Evolutionary conservation across 2,113 vertebrate genomes (phyloP).

Genomic region (Periophthalmus modestus): DNA sequence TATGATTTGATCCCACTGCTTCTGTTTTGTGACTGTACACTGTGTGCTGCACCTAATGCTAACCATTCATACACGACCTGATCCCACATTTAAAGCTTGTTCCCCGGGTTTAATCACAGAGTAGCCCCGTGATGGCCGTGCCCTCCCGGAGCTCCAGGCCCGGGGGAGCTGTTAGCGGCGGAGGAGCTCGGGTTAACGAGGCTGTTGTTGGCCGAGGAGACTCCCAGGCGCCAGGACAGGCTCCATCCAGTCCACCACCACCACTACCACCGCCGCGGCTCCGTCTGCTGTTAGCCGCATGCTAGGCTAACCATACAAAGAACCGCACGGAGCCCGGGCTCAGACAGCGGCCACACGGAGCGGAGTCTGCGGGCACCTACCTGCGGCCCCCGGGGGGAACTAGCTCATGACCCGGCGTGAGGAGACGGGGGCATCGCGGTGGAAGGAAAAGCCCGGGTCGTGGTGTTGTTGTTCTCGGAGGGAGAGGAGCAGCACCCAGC

Average conservation of each 20-base stretch:
- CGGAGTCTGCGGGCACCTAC: neutral
- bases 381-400: neutral
- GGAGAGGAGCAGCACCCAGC: neutral
- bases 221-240: constrained; percentile 56
- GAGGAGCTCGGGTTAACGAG: constrained; percentile 18
- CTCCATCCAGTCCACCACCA: neutral
- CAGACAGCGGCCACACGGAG: neutral
- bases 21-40: neutral
- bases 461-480: neutral
- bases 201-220: constrained; percentile 46
- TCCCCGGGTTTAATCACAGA: neutral
- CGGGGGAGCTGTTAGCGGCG: constrained; percentile 10
- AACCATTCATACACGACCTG: neutral
- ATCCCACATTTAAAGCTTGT: constrained; percentile 14
- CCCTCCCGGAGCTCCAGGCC: neutral
- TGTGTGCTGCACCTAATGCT: neutral
- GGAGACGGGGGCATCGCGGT: neutral
- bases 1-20: neutral
- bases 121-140: rapidly evolving
- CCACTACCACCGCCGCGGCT: constrained; percentile 19
- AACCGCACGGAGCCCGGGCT: neutral
- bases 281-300: constrained; percentile 45
- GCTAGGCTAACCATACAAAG: constrained; percentile 39
- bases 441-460: neutral
- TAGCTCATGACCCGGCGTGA: neutral